Base-by-base conservation (phyloP, 2,888 invertebrate species). In the Epiblema foenella region DNA sequence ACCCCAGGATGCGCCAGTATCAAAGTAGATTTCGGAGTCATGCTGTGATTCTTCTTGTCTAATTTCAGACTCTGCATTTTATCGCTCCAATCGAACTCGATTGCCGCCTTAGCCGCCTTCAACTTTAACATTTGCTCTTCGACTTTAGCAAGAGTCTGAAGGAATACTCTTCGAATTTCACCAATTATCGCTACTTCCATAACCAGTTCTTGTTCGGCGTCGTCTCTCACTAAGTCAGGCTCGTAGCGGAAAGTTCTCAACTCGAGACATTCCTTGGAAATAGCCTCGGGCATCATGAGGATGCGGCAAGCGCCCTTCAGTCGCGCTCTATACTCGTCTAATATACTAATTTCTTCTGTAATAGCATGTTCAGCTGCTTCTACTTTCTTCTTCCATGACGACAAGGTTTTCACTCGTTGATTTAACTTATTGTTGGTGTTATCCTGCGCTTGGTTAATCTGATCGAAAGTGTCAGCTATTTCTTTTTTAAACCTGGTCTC, bases 11-110 rank as follows among this genome's bases (percentile, higher is more conserved):
- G 96, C 85, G 96, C 96, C 81, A 97, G 88, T 69, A 97, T 94
- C 60, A 95, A 94, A 70, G 90, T 95, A 0, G 96, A 96, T 67
- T 94, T 88, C 52, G 96, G 96, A 37, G 95, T 95, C 49, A 98
- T 89, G 0, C 94, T 94, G 9, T 95, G 91, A 83, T 96, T 96
- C 1, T 89, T 83, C 0, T 95, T 93, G 77, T 98, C 98, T 15
- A 96, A 92, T 76, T 95, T 95, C 77, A 96, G 95, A 0, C 97
- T 93, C 57, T 96, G 94, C 81, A 95, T 95, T 89, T 98, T 98
- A 84, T 98, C 97, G 77, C 97, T 96, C 98, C 98, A 98, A 84
- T 98, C 98, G 77, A 95, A 95, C 88, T 98, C 98, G 72, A 98
- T 89, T 24, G 96, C 94, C 54, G 95, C 93, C 83, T 98, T 98